Base-by-base conservation (phyloP, 2,888 invertebrate species). In the Blera fallax region DNA sequence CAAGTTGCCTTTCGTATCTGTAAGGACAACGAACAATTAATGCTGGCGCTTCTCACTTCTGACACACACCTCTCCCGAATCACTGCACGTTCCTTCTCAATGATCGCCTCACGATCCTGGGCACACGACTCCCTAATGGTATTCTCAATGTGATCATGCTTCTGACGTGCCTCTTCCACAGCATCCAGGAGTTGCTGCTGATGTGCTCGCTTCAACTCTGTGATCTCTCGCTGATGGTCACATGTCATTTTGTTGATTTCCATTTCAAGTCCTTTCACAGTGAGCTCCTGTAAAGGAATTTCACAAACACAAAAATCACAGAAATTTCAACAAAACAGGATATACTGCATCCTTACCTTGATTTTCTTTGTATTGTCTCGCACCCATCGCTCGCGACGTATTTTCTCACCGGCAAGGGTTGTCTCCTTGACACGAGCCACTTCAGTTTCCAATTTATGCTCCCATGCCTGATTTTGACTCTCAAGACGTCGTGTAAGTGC, bases 201-300 rank as follows among this genome's bases (percentile, higher is more conserved):
- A 88, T 95, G 94, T 0, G 93, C 89, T 54, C 91, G 89, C 78
- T 91, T 92, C 2, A 92, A 74, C 50, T 92, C 95, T 0, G 94
- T 93, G 65, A 95, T 90, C 89, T 95, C 95, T 70, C 94, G 94
- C 89, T 95, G 94, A 89, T 96, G 96, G 1, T 95, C 93, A 18
- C 94, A 94, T 34, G 95, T 95, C 95, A 97, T 96, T 88, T 94
- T 95, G 24, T 96, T 94, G 2, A 97, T 93, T 91, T 97, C 97
- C 0, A 96, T 95, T 91, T 97, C 97, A n/a, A 97, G 91, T 0
- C 97, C 97, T 93, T 96, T 97, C 0, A 97, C 96, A 3, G 97
- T 97, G 89, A 97, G 93, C 90, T 97, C 97, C 96, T 95, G 29
- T 5, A 60, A 48, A 27, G 50, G 18, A 21, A 52, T 14, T n/a